Conservation (phyloP, 2,113 vertebrate genomes). For the Pterocles burchelli region DNA sequence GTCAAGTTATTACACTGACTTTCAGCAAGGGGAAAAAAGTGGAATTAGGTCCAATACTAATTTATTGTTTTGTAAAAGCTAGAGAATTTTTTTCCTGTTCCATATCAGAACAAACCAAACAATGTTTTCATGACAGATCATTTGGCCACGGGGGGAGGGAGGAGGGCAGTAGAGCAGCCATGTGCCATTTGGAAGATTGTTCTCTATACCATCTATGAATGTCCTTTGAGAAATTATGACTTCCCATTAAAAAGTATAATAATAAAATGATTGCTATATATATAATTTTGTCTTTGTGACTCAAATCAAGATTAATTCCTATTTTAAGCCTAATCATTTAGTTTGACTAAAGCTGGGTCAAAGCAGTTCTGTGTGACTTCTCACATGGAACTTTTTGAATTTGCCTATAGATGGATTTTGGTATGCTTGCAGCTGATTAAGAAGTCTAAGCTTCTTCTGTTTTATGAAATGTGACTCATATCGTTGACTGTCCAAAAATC, state of each 20-base stretch:
- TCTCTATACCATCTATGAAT: neutral
- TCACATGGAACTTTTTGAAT: neutral
- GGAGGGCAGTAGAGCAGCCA: neutral
- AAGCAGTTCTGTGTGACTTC: neutral
- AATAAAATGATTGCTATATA: neutral
- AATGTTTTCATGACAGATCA: neutral
- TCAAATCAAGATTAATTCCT: neutral
- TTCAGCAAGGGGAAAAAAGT: neutral
- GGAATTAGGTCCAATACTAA: neutral
- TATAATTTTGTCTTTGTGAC: neutral
- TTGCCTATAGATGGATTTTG: neutral
- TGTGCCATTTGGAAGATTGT: neutral
- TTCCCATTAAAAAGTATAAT: neutral
- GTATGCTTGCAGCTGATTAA: neutral
- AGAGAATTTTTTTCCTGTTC: neutral
- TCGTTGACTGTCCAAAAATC: neutral
- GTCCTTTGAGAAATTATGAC: neutral
- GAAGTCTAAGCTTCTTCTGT: neutral
- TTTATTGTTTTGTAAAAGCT: neutral
- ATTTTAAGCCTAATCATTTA: neutral
- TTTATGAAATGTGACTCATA: neutral
- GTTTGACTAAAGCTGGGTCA: neutral
- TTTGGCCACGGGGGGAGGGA: fast-evolving
- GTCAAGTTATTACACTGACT: neutral
- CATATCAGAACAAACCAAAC: neutral